Percentiles rank a stretch among this genome's conserved stretches.
phyloP scores from a whole-genome alignment of 1,140 invertebrate species.

The Nymphalis io region DNA sequence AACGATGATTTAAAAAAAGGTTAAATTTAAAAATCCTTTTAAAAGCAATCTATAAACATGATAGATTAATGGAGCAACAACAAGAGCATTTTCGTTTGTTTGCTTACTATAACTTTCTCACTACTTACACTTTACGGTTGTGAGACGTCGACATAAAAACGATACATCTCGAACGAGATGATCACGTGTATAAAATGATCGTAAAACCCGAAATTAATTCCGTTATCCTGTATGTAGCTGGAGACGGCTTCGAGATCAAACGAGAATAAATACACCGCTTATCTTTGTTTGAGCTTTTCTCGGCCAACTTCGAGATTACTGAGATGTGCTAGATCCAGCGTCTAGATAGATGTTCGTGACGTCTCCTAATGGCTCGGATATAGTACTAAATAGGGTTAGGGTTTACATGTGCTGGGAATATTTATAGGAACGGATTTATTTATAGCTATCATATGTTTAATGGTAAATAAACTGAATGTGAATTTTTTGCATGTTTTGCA shows the following conservation, averaged over 20 bases:
- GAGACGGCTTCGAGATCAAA: constrained; percentile 11
- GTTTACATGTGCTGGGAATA: constrained; percentile 17
- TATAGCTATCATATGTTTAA: constrained; percentile 3
- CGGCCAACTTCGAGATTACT: constrained; percentile 12
- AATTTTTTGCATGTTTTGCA: too few relatives aligned
- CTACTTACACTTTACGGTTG: background rate
- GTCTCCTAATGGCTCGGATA: constrained; percentile 24
- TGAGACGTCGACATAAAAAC: constrained; percentile 14
- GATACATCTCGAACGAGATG: constrained; percentile 14
- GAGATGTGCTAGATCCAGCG: constrained; percentile 22
- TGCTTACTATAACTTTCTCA: background rate
- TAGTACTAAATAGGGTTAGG: constrained; percentile 25
- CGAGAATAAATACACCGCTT: constrained; percentile 14
- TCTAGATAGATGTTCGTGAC: constrained; percentile 21
- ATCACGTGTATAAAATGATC: constrained; percentile 13
- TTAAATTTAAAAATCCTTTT: background rate
- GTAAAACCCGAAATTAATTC: constrained; percentile 18
- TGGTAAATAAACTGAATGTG: background rate
- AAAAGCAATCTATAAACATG: background rate
- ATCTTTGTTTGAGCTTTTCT: constrained; percentile 14
- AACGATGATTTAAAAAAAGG: too few relatives aligned
- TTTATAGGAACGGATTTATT: constrained; percentile 19
- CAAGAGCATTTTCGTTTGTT: constrained; percentile 10
- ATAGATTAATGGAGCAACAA: background rate
- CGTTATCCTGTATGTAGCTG: constrained; percentile 11